A percentile compares a stretch with the other conserved stretches of the same genome.
Conservation (phyloP, 2,797 vertebrate genomes). For the Typhlichthys subterraneus region DNA sequence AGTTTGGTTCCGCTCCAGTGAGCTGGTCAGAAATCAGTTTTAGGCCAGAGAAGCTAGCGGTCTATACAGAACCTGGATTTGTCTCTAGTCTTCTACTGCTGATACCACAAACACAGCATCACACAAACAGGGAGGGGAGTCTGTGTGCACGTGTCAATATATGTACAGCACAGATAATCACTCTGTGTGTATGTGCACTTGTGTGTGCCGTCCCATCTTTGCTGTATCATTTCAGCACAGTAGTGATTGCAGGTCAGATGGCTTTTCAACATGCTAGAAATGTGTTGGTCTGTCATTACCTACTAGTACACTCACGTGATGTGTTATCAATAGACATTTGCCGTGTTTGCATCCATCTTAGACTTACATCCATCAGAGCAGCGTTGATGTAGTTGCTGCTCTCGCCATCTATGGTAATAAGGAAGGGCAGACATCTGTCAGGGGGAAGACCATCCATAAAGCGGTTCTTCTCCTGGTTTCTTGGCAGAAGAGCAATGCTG, state of each 20-base stretch:
- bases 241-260: conserved; percentile 55
- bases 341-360: background rate
- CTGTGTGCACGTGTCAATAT: conserved; percentile 26
- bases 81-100: conserved; percentile 82
- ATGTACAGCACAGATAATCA: background rate
- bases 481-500: conserved; percentile 97
- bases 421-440: conserved; percentile 97
- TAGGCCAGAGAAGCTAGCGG: conserved; percentile 64
- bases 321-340: background rate
- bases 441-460: conserved; percentile 99
- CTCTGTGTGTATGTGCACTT: conserved; percentile 7
- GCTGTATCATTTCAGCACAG: conserved; percentile 55
- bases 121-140: conserved; percentile 72
- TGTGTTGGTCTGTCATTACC: background rate
- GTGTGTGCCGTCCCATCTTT: background rate
- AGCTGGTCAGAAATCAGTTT: conserved; percentile 16
- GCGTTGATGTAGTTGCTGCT: conserved; percentile 97
- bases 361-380: conserved; percentile 77
- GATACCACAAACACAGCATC: conserved; percentile 74
- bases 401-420: conserved; percentile 98
- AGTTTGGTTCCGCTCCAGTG: conserved; percentile 1
- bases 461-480: conserved; percentile 99
- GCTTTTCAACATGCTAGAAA: background rate
- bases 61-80: conserved; percentile 82
- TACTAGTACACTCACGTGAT: no score